Evolutionary conservation across 2,113 vertebrate species (phyloP).

Genomic region (Anguilla rostrata): DNA sequence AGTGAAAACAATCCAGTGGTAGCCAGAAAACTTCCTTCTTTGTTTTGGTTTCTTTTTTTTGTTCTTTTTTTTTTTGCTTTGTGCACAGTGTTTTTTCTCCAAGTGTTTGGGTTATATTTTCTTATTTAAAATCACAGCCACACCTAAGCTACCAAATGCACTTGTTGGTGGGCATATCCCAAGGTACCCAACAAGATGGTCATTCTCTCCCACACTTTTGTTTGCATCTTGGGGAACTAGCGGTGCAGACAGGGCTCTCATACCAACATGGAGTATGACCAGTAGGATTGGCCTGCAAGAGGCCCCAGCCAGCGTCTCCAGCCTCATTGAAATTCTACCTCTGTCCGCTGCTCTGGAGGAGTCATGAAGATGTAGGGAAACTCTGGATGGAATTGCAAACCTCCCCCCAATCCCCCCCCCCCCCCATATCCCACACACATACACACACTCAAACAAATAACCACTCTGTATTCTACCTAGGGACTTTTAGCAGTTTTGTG

Average conservation of each 20-base stretch:
- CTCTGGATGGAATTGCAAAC: constrained; percentile 51
- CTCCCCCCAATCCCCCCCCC: constrained; percentile 36
- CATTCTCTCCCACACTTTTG: constrained; percentile 58
- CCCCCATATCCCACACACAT: not conserved
- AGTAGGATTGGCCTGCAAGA: constrained; percentile 54
- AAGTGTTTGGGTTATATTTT: constrained; percentile 39
- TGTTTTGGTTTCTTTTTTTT: constrained; percentile 22
- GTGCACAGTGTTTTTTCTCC: constrained; percentile 7
- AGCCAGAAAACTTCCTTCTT: constrained; percentile 17
- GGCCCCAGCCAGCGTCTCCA: constrained; percentile 45
- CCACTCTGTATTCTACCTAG: constrained; percentile 43
- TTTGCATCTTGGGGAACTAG: constrained; percentile 64
- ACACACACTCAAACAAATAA: constrained; percentile 42
- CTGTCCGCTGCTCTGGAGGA: constrained; percentile 59
- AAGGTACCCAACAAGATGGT: constrained; percentile 57
- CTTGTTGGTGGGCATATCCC: constrained; percentile 30
- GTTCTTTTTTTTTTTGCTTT: constrained; percentile 23
- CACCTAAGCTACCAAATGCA: constrained; percentile 15
- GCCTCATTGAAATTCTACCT: constrained; percentile 67
- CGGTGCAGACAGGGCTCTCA: constrained; percentile 52
- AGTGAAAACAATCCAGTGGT: constrained; percentile 29
- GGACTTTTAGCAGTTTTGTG: not conserved
- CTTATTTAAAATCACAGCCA: constrained; percentile 31
- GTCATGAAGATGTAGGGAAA: constrained; percentile 59
- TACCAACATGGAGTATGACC: constrained; percentile 67